Evolutionary conservation across 2,113 vertebrate genomes (phyloP), one percentile per base, ranked within the genome.

Genomic region (Neopipo cinnamomea): DNA sequence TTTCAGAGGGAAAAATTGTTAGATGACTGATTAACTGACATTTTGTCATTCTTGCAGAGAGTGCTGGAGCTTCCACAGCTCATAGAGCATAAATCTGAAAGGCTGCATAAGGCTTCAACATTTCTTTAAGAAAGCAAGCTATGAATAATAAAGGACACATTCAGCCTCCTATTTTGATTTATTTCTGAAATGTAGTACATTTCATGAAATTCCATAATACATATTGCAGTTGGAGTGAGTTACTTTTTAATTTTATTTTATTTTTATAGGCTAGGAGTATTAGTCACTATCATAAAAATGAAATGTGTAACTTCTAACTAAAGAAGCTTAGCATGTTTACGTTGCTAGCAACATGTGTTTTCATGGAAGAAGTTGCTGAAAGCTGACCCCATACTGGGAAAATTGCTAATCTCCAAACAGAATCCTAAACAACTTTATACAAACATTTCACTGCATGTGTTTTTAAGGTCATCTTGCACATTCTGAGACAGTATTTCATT

Each of bases 241-340:
- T 90, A 44, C 23, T 78, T 80, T 61, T 49, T 49, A 5, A 30
- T 55, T 62, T 58, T 18, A 21, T 31, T 35, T 53, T n/a, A 68
- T 49, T 85, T 77, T 74, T 47, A n/a, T n/a, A 37, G 41, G 18
- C 27, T 74, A 46, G 24, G 13, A 39, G 19, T 67, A 68, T 81
- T 95, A 91, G 55, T 86, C 68, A 81, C 56, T 83, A 70, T 42
- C 62, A 89, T 78, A 87, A 95, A 93, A 94, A 89, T 25, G 46
- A 95, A 89, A 90, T 50, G 21, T 87, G 37, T 80, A 63, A 84
- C 71, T 85, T 78, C 47, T 68, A 42, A 56, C 44, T 83, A 18
- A 82, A 87, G 78, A 42, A 50, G 21, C 66, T 94, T 80, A 88
- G 27, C 31, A 14, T 84, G 77, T 93, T 96, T 94, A 71, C 71